These are phyloP conservation scores for Papilio glaucus DNA, from an alignment of 1,140 invertebrate genomes.

Conservation along the genomic window DNA sequence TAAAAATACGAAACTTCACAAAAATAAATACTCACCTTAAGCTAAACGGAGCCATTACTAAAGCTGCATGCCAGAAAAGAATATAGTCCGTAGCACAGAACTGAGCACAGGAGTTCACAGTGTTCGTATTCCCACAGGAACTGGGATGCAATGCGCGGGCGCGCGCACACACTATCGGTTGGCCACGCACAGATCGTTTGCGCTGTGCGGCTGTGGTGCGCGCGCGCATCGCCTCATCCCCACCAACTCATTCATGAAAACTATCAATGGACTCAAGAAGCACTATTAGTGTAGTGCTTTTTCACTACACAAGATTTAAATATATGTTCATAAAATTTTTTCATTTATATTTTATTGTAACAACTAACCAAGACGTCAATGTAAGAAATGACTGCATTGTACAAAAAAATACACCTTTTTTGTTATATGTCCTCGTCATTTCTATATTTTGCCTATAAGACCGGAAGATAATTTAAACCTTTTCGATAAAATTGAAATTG, in stretches of 20 bases:
- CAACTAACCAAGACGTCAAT: no score
- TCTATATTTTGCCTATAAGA: no score
- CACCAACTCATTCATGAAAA: conserved; percentile 78
- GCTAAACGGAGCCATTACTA: conserved; percentile 66
- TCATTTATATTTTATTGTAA: no score
- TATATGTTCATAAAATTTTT: no score
- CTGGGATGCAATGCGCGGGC: conserved; percentile 54
- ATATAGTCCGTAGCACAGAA: conserved; percentile 52
- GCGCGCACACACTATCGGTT: conserved; percentile 57
- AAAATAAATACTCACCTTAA: conserved; percentile 64
- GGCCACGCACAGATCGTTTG: conserved; percentile 50
- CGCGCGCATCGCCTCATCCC: conserved; percentile 47
- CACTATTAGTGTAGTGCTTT: conserved; percentile 54
- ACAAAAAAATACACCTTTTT: no score
- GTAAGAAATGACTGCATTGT: no score
- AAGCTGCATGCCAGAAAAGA: conserved; percentile 63
- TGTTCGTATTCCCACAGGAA: conserved; percentile 68
- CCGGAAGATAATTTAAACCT: no score
- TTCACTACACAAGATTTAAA: neutral
- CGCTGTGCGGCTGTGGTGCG: conserved; percentile 5
- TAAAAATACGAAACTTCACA: neutral
- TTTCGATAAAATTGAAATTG: no score
- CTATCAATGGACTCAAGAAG: conserved; percentile 60
- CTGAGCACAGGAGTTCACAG: conserved; percentile 56
- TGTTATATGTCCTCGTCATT: no score